Evolutionary conservation across 1,140 invertebrate genomes (phyloP), one percentile per base, ranked within the genome.

Genomic region (Halyomorpha halys): DNA sequence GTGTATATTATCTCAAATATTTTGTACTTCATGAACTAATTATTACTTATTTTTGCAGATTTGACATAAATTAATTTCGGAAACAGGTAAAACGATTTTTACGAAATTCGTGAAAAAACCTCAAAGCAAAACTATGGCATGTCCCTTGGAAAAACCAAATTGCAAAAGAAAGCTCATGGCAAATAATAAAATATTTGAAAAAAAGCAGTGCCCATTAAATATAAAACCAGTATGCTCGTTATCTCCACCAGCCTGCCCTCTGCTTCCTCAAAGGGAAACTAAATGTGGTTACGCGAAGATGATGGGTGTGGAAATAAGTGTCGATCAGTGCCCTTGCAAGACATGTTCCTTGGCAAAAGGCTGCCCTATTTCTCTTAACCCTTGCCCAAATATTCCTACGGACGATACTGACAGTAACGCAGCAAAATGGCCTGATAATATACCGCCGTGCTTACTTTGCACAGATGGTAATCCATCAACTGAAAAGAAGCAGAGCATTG

Each of bases 131-230:
- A 39, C 6, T 13, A 39, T 39, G 34, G 11, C 6, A 11, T 56
- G 53, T 25, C 53, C 53, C 4, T 23, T 56, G 15, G 53, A 56
- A 25, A 8, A 5, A 56, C 53, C 53, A 23, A 19, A 56, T 5
- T 56, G 53, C 15, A 56, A 56, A 25, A 56, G 53, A 27, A 56
- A 56, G 23, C 53, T 56, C 18, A 56, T 56, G 53, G 5, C 23
- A 23, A 23, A 6, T 15, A 25, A 56, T 25, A 25, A 25, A 56
- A 21, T 21, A 5, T 56, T 23, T 25, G 23, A 56, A 23, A 56
- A 56, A 23, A 56, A 56, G 15, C 53, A 56, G 14, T 56, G 53
- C 27, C 53, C 53, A 16, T 25, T 56, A 15, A 56, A 56, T 25
- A 25, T 56, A 15, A 56, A 56, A 56, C 19, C 53, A 23, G 5